A percentile compares a stretch with the other conserved stretches of the same genome.
These are phyloP conservation scores for Mallateleia sp. DNA, from an alignment of 2,888 invertebrate genomes.

Conservation along the genomic window DNA sequence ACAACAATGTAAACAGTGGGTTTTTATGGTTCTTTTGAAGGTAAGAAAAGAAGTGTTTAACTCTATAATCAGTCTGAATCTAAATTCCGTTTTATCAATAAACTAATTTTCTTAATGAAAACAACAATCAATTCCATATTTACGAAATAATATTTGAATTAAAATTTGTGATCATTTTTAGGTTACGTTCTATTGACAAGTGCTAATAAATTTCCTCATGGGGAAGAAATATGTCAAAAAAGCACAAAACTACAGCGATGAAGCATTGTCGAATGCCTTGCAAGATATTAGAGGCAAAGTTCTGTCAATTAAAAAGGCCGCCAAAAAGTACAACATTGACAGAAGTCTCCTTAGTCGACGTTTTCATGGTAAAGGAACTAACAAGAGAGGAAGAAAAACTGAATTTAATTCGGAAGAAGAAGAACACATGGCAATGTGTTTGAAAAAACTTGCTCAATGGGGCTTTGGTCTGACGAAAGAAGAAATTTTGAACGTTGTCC, in stretches of 20 bases:
- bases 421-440: constrained; percentile 28
- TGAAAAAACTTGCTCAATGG: constrained; percentile 39
- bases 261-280: constrained; percentile 20
- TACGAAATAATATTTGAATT: no score
- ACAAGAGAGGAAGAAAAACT: constrained; percentile 37
- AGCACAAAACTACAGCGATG: constrained; percentile 16
- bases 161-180: no score
- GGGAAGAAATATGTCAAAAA: no score
- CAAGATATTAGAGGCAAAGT: not conserved
- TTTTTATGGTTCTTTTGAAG: no score
- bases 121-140: no score
- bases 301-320: constrained; percentile 22
- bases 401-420: constrained; percentile 13
- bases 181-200: no score
- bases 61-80: no score
- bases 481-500: constrained; percentile 25
- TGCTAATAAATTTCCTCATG: no score
- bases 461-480: constrained; percentile 36
- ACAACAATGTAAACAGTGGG: no score
- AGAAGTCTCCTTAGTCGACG: constrained; percentile 36
- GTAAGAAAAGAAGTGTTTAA: no score
- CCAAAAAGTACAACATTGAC: constrained; percentile 35
- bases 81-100: no score
- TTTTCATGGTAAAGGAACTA: constrained; percentile 32
- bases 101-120: no score